Evolutionary conservation across 1,140 invertebrate genomes (phyloP).

Genomic region (Macrobrachium nipponense): DNA sequence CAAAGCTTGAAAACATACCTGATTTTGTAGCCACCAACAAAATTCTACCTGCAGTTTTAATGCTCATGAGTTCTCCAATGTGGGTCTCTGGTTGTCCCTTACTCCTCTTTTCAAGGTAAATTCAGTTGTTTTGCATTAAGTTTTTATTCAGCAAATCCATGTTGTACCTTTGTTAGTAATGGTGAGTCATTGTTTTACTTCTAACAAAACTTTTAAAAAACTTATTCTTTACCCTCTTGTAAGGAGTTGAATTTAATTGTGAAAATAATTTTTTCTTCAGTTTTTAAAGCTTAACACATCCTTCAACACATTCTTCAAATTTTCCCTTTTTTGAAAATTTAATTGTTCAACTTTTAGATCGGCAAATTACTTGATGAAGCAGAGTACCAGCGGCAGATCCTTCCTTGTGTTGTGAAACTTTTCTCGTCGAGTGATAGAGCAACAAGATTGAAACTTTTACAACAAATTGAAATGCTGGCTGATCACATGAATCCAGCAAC

Average conservation of each 20-base stretch:
- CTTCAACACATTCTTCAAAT: neutral
- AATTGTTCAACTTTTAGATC: conserved; percentile 73
- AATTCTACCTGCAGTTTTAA: conserved; percentile 93
- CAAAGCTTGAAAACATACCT: conserved; percentile 91
- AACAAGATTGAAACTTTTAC: conserved; percentile 90
- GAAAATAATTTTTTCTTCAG: neutral
- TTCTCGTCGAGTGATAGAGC: conserved; percentile 95
- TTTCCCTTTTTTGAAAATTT: neutral
- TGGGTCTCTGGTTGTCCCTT: conserved; percentile 86
- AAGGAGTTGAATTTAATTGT: too few relatives aligned
- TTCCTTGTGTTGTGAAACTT: conserved; percentile 96
- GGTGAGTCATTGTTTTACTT: too few relatives aligned
- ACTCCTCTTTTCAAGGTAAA: conserved; percentile 86
- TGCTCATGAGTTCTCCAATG: conserved; percentile 95
- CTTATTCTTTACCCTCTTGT: too few relatives aligned
- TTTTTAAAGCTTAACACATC: neutral
- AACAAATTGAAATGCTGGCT: conserved; percentile 85
- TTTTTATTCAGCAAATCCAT: too few relatives aligned
- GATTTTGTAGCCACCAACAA: conserved; percentile 92
- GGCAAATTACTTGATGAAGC: conserved; percentile 87
- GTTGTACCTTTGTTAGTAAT: too few relatives aligned
- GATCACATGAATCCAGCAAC: conserved; percentile 72
- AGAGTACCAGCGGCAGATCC: conserved; percentile 96
- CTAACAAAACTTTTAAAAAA: too few relatives aligned
- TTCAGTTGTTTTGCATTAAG: too few relatives aligned